Percentiles rank a stretch among this genome's conserved stretches.
Conservation (phyloP, 2,888 invertebrate genomes). For the Macrosiphum euphorbiae region DNA sequence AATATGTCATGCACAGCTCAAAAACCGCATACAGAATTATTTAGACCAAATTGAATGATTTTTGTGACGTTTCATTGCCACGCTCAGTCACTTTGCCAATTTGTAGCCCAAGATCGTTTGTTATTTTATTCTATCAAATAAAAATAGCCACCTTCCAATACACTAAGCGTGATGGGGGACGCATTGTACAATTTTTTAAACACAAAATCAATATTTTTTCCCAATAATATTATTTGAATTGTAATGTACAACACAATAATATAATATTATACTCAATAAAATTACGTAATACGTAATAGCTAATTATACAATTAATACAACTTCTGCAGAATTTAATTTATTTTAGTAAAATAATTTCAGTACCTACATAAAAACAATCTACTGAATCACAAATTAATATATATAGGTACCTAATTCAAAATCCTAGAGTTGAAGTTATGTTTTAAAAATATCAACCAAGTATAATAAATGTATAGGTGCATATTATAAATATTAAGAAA, state of each 20-base stretch:
- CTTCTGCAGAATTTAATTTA: neutral
- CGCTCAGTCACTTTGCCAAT: conserved; percentile 41
- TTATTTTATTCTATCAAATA: conserved; percentile 6
- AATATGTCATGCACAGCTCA: neutral
- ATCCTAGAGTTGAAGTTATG: neutral
- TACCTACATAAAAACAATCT: neutral
- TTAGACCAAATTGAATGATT: neutral
- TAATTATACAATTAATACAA: neutral
- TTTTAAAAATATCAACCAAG: neutral
- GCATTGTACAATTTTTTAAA: neutral
- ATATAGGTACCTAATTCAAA: neutral
- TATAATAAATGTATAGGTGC: too few relatives aligned
- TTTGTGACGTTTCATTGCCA: conserved; percentile 40
- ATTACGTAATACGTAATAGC: neutral
- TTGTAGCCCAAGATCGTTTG: neutral
- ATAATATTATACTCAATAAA: neutral
- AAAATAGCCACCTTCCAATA: conserved; percentile 25
- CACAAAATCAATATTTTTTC: neutral
- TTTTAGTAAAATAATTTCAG: neutral
- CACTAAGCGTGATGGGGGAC: neutral
- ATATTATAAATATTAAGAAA: neutral
- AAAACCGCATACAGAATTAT: conserved; percentile 1
- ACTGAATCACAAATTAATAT: neutral
- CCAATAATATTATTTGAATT: neutral
- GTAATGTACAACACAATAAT: neutral